Evolutionary conservation across 1,140 invertebrate genomes (phyloP).

Genomic region (Periplaneta americana): DNA sequence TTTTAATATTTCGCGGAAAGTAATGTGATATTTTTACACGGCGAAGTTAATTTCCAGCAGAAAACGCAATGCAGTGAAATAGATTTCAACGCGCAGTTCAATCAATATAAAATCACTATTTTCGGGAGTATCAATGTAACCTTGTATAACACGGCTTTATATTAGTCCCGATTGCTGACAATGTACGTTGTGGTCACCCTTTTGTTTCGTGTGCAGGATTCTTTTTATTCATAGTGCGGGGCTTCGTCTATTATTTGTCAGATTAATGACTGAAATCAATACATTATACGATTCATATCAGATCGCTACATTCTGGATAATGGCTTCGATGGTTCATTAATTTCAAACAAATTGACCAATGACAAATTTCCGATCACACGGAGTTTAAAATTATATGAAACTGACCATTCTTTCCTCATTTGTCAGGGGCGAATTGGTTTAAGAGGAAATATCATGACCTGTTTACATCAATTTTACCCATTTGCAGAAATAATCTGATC

Average conservation of each 20-base stretch:
- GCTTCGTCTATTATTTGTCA: background rate
- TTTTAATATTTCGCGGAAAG: too few species aligned
- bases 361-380: background rate
- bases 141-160: background rate
- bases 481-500: too few species aligned
- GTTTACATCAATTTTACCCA: too few species aligned
- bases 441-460: too few species aligned
- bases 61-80: too few species aligned
- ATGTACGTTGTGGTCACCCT: background rate
- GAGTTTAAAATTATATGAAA: background rate
- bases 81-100: too few species aligned
- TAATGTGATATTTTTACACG: too few species aligned
- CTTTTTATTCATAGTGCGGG: background rate
- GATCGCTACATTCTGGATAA: background rate
- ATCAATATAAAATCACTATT: background rate
- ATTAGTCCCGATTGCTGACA: background rate
- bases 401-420: background rate
- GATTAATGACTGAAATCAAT: background rate
- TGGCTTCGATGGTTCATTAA: background rate
- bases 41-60: too few species aligned
- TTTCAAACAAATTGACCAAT: background rate
- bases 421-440: too few species aligned
- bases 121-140: background rate
- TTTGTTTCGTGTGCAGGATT: background rate
- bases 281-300: background rate